phyloP scores from a whole-genome alignment of 2,797 vertebrate genomes.

The Geotrypetes seraphini region DNA sequence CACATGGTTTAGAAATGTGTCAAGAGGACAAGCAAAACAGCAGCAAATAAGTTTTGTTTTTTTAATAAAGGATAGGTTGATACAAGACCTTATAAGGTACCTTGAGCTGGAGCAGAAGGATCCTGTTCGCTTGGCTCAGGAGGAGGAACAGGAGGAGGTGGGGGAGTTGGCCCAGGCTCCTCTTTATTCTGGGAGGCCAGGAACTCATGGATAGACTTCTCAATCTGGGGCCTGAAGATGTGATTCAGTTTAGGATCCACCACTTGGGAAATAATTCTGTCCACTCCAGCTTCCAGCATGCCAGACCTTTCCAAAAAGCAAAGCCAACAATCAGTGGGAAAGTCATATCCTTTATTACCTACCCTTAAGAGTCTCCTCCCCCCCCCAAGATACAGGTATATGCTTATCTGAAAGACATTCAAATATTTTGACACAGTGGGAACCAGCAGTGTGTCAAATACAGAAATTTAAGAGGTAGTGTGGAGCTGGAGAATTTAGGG shows the following conservation, averaged over 20 bases:
- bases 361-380: too few species aligned
- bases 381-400: too few species aligned
- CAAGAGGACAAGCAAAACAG: too few species aligned
- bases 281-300: conserved; percentile 82
- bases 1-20: too few species aligned
- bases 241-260: conserved; percentile 79
- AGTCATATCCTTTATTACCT: too few species aligned
- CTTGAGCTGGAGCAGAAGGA: conserved; percentile 57
- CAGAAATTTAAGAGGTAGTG: too few species aligned
- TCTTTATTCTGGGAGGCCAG: conserved; percentile 73
- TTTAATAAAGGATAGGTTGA: not conserved
- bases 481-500: too few species aligned
- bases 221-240: conserved; percentile 88
- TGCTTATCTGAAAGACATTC: too few species aligned
- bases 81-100: conserved; percentile 70
- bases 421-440: too few species aligned
- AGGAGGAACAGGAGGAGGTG: conserved; percentile 13
- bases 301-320: conserved; percentile 84
- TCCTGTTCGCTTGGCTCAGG: conserved; percentile 72
- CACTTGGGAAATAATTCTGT: conserved; percentile 94
- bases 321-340: conserved; percentile 33
- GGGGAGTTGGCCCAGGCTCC: conserved; percentile 51
- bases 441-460: too few species aligned
- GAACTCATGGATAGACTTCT: conserved; percentile 84
- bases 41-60: too few species aligned